Evolutionary conservation across 2,888 invertebrate species (phyloP).

Genomic region (Caradrina clavipalpis): DNA sequence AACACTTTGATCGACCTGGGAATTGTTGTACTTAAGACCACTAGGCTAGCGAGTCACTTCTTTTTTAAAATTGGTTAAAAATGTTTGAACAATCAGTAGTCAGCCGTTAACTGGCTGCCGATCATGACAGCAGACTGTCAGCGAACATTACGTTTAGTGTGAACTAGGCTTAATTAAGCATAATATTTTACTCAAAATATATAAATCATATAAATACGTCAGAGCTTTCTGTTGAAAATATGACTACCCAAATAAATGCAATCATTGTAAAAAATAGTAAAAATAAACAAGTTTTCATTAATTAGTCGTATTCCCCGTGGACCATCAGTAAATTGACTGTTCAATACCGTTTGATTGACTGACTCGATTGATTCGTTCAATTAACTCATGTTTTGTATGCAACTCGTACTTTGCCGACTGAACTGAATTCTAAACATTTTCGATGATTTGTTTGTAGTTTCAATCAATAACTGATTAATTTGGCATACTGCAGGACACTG

Average conservation of each 20-base stretch:
- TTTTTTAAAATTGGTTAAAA: too few relatives aligned
- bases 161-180: too few relatives aligned
- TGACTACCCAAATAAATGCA: neutral
- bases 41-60: too few relatives aligned
- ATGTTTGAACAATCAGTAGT: too few relatives aligned
- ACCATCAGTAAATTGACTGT: slow-evolving; percentile 19
- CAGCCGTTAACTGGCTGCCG: too few relatives aligned
- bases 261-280: neutral
- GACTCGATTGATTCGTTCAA: slow-evolving; percentile 27
- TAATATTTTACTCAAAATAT: too few relatives aligned
- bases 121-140: too few relatives aligned
- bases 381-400: slow-evolving; percentile 32
- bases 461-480: slow-evolving; percentile 11
- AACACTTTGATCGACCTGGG: too few relatives aligned
- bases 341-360: slow-evolving; percentile 25
- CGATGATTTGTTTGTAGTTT: slow-evolving; percentile 11
- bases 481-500: neutral
- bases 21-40: too few relatives aligned
- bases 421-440: slow-evolving; percentile 35
- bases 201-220: too few relatives aligned
- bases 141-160: too few relatives aligned
- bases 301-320: slow-evolving; percentile 7
- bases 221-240: too few relatives aligned
- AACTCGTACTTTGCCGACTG: neutral
- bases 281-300: neutral